These are phyloP conservation scores for Peromyscus californicus DNA, from an alignment of 2,113 vertebrate species.

Conservation along the genomic window DNA sequence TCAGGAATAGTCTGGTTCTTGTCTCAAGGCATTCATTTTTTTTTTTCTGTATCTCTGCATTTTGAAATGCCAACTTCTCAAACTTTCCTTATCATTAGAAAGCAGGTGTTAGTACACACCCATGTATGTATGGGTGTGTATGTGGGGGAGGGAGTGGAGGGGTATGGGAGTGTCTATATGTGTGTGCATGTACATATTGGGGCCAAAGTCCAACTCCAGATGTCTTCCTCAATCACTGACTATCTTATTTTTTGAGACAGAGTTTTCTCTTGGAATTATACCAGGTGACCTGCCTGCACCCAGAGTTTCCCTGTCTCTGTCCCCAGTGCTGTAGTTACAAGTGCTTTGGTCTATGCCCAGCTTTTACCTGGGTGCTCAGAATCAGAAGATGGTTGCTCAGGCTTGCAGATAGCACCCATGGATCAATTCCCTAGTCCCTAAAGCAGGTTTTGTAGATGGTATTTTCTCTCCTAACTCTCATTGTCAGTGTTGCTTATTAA, in stretches of 20 bases:
- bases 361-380: neutral
- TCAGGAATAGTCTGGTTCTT: neutral
- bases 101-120: neutral
- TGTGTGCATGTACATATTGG: neutral
- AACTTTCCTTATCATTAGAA: conserved; percentile 11
- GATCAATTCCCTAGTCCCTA: neutral
- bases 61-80: conserved; percentile 3
- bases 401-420: too few species aligned
- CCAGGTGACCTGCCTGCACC: neutral
- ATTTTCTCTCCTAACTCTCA: neutral
- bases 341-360: neutral
- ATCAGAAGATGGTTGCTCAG: neutral
- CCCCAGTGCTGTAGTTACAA: neutral
- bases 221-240: neutral
- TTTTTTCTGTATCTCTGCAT: neutral
- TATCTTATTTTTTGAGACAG: neutral
- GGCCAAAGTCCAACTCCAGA: neutral
- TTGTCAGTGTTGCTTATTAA: neutral
- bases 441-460: neutral
- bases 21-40: neutral
- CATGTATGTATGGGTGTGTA: neutral
- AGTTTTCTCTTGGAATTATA: neutral
- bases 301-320: neutral
- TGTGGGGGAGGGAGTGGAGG: neutral
- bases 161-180: neutral